Conservation (phyloP, 2,113 vertebrate genomes). For the Lagopus leucura region DNA sequence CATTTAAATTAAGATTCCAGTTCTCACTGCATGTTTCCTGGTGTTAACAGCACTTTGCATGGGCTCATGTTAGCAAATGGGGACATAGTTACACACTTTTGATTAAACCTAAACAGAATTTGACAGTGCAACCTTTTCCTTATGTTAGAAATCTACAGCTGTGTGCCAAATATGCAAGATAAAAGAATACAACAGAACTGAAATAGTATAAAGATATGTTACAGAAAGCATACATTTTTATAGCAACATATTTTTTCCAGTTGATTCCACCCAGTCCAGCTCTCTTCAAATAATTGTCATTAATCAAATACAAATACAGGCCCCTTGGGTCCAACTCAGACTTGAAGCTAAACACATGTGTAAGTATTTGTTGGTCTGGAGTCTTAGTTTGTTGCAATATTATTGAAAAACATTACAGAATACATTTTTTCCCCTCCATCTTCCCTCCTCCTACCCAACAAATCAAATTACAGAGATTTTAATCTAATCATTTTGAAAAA, state of each 20-base stretch:
- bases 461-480: constrained; percentile 32
- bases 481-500: neutral
- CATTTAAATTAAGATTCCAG: neutral
- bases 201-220: constrained; percentile 25
- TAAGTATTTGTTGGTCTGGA: constrained; percentile 47
- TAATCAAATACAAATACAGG: constrained; percentile 58
- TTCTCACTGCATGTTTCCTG: neutral
- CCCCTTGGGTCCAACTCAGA: neutral
- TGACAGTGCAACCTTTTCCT: constrained; percentile 18
- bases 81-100: neutral
- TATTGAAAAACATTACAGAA: constrained; percentile 38
- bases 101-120: neutral
- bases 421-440: neutral
- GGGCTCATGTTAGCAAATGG: neutral
- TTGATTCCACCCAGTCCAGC: constrained; percentile 36
- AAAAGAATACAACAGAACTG: constrained; percentile 16
- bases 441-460: constrained; percentile 2
- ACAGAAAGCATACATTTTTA: constrained; percentile 30
- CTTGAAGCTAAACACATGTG: constrained; percentile 38
- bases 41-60: neutral
- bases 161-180: constrained; percentile 32
- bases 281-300: constrained; percentile 65
- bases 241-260: constrained; percentile 46
- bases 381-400: constrained; percentile 17
- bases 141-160: neutral